Conservation (phyloP, 2,113 vertebrate genomes). For the Gadus chalcogrammus region DNA sequence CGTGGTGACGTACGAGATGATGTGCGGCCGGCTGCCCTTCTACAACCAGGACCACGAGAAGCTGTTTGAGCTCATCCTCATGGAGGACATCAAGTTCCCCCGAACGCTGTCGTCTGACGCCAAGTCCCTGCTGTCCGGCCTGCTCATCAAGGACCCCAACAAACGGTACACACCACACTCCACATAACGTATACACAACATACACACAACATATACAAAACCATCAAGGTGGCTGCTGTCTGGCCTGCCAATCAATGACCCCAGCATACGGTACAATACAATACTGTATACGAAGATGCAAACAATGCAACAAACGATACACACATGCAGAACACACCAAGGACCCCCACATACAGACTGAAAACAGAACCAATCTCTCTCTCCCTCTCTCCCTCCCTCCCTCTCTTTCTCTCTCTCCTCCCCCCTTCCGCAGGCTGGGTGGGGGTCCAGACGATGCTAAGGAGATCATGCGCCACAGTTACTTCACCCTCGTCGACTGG, state of each 20-base stretch:
- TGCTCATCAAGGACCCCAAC: conserved; percentile 78
- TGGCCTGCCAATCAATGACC: not conserved
- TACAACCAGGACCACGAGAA: conserved; percentile 81
- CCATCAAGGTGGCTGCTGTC: not conserved
- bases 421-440: conserved; percentile 76
- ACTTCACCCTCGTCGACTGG: conserved; percentile 90
- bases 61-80: conserved; percentile 76
- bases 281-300: not conserved
- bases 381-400: too few relatives aligned
- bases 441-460: conserved; percentile 94
- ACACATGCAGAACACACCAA: not conserved
- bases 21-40: conserved; percentile 76
- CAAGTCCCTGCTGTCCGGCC: conserved; percentile 75
- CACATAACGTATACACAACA: not conserved
- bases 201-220: not conserved
- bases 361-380: not conserved
- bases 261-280: not conserved
- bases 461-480: conserved; percentile 97
- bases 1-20: conserved; percentile 78
- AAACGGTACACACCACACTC: conserved; percentile 59
- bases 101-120: conserved; percentile 73
- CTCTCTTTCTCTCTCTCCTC: not conserved
- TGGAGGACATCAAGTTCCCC: conserved; percentile 79
- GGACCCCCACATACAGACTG: not conserved
- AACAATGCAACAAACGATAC: not conserved